A percentile compares a stretch with the other conserved stretches of the same genome.
Evolutionary conservation across 2,888 invertebrate genomes (phyloP).

Genomic region (Nomada ruficornis): DNA sequence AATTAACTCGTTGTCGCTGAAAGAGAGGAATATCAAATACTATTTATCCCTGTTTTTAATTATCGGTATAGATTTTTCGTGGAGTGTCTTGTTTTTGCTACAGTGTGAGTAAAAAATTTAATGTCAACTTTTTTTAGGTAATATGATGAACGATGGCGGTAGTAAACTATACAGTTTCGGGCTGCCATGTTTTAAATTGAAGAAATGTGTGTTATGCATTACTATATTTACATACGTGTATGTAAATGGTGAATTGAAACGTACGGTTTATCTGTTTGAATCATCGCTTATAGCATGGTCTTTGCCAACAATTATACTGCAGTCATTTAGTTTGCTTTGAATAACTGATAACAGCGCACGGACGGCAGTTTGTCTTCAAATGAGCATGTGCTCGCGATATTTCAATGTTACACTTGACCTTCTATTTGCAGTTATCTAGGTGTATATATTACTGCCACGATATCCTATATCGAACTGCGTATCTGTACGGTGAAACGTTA

Average conservation of each 20-base stretch:
- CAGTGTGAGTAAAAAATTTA: not conserved
- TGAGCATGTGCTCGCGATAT: conserved; percentile 1
- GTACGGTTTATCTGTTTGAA: not conserved
- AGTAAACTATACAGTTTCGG: not conserved
- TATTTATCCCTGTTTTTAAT: conserved; percentile 39
- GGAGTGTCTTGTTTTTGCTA: not conserved
- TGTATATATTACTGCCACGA: conserved; percentile 27
- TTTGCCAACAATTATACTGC: not conserved
- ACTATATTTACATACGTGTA: too few relatives aligned
- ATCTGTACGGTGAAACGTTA: conserved; percentile 9
- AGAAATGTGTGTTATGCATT: not conserved
- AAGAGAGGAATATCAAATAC: conserved; percentile 33
- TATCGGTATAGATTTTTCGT: conserved; percentile 11
- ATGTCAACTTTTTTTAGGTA: not conserved
- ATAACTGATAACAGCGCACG: conserved; percentile 1
- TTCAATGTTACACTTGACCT: conserved; percentile 17
- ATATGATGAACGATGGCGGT: not conserved
- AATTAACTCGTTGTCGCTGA: conserved; percentile 47
- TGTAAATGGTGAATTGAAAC: not conserved
- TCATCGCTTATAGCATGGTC: not conserved
- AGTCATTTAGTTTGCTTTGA: not conserved
- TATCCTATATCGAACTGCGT: conserved; percentile 28
- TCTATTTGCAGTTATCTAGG: conserved; percentile 15
- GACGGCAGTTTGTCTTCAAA: conserved; percentile 31
- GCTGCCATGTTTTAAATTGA: not conserved